These are phyloP conservation scores for Drosophila falleni DNA, from an alignment of 2,888 invertebrate genomes.

Conservation along the genomic window DNA sequence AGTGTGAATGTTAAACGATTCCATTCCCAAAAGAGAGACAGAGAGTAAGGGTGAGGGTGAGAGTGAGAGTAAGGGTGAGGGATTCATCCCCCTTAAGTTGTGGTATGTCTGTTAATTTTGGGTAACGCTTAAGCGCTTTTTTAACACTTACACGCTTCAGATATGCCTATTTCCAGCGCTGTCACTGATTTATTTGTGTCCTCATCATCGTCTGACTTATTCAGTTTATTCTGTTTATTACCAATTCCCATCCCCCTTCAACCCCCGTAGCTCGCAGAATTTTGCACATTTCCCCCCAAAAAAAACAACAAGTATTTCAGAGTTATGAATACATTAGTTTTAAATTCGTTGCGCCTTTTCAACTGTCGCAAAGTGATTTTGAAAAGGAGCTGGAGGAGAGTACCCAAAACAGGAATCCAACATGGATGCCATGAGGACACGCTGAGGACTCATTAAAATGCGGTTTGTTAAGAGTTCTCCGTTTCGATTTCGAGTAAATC, in stretches of 20 bases:
- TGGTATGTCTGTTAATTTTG: slow-evolving; percentile 61
- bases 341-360: slow-evolving; percentile 69
- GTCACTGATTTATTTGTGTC: slow-evolving; percentile 72
- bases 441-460: slow-evolving; percentile 45
- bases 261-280: neutral
- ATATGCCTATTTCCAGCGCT: slow-evolving; percentile 42
- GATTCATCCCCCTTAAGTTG: slow-evolving; percentile 23
- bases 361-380: slow-evolving; percentile 65
- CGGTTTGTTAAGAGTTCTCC: slow-evolving; percentile 56
- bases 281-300: slow-evolving; percentile 29
- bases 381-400: slow-evolving; percentile 15
- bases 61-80: neutral
- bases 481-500: slow-evolving; percentile 49
- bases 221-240: too few species aligned
- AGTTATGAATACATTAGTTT: slow-evolving; percentile 83
- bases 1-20: slow-evolving; percentile 62
- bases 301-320: slow-evolving; percentile 39
- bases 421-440: slow-evolving; percentile 18
- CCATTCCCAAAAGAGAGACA: slow-evolving; percentile 22
- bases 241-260: too few species aligned
- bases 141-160: slow-evolving; percentile 83
- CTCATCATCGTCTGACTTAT: slow-evolving; percentile 14
- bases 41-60: slow-evolving; percentile 15
- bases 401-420: neutral
- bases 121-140: slow-evolving; percentile 78